phyloP scores from a whole-genome alignment of 1,140 invertebrate genomes.

The Aradophagus sp. region DNA sequence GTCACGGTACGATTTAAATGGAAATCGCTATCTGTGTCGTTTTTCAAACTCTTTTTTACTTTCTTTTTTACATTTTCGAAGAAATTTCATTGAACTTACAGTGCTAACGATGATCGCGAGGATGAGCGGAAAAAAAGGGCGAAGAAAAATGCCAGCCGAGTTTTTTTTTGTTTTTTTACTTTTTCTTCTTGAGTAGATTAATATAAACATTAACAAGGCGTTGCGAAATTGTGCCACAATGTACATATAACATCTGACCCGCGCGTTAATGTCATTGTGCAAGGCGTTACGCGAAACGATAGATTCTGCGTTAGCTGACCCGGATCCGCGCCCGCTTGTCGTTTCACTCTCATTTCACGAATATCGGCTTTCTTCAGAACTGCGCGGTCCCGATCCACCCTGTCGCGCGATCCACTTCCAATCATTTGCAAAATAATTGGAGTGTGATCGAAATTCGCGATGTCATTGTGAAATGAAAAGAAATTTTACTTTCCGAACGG shows the following conservation, averaged over 20 bases:
- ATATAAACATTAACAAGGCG: conserved; percentile 11
- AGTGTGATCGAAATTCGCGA: conserved; percentile 9
- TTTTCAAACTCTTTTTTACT: too few relatives aligned
- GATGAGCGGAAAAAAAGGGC: not conserved
- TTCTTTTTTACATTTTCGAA: conserved; percentile 2
- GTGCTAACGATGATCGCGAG: conserved; percentile 3
- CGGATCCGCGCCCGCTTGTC: conserved; percentile 1
- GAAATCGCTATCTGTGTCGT: too few relatives aligned
- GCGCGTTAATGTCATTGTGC: conserved; percentile 25
- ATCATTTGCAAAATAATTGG: conserved; percentile 12
- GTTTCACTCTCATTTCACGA: conserved; percentile 15
- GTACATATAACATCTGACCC: conserved; percentile 31
- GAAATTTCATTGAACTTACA: too few relatives aligned
- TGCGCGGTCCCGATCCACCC: conserved; percentile 3
- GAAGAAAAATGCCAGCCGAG: not conserved
- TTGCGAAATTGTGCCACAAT: conserved; percentile 36
- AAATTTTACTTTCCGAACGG: not conserved
- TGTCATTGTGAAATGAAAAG: conserved; percentile 8
- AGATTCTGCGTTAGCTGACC: not conserved
- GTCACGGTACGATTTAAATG: too few relatives aligned
- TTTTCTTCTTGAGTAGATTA: too few relatives aligned
- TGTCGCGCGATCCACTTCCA: conserved; percentile 8
- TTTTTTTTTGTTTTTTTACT: conserved; percentile 2
- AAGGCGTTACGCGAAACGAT: conserved; percentile 18
- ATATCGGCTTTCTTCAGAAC: conserved; percentile 5